Evolutionary conservation across 1,140 invertebrate species (phyloP).

Genomic region (Alviniconcha marisindica): DNA sequence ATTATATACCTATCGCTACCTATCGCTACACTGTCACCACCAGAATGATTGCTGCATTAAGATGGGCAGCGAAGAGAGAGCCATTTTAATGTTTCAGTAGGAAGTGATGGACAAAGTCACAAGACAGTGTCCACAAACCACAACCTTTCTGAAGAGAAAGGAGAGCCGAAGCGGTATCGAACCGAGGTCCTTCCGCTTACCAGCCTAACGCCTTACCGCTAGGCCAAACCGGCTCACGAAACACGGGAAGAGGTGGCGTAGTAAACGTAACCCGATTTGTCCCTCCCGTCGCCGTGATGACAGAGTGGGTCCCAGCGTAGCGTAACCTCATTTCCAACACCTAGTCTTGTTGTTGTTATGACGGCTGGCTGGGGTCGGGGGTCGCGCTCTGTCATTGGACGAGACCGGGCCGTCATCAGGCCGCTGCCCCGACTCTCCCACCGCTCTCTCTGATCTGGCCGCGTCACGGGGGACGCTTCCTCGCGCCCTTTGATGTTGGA

Average conservation of each 20-base stretch:
- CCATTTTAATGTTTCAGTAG: too few species aligned
- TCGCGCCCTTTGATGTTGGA: slow-evolving; percentile 36
- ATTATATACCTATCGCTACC: too few species aligned
- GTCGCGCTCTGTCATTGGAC: slow-evolving; percentile 35
- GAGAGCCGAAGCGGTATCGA: not conserved
- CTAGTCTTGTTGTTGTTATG: slow-evolving; percentile 19
- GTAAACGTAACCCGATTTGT: slow-evolving; percentile 14
- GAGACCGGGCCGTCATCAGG: not conserved
- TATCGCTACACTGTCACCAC: too few species aligned
- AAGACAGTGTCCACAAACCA: too few species aligned
- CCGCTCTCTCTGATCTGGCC: slow-evolving; percentile 9
- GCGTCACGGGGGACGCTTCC: not conserved
- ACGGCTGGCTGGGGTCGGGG: slow-evolving; percentile 1
- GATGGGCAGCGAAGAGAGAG: too few species aligned
- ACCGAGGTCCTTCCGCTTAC: not conserved
- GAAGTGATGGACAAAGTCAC: too few species aligned
- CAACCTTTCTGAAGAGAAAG: not conserved
- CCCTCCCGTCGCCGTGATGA: not conserved
- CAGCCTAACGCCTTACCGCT: not conserved
- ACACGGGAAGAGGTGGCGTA: not conserved
- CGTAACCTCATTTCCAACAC: slow-evolving; percentile 3
- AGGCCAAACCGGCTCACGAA: not conserved
- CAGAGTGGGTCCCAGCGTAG: not conserved
- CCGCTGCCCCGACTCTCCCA: not conserved
- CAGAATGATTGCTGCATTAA: too few species aligned